Evolutionary conservation across 2,888 invertebrate genomes (phyloP).

Genomic region (Netelia melanura): DNA sequence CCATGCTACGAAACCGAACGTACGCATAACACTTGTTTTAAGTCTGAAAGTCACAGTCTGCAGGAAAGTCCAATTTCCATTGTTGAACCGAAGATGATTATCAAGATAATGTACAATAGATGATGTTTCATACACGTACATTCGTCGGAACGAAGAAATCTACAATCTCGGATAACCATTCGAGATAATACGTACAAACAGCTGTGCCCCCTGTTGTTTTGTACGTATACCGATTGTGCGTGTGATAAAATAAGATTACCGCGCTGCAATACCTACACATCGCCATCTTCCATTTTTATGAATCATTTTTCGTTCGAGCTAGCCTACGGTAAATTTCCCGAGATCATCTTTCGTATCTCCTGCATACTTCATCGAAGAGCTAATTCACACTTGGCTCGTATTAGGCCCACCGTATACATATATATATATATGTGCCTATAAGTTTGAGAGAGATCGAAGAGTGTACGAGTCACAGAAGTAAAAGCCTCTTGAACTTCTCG

Average conservation of each 20-base stretch:
- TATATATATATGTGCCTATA: neutral
- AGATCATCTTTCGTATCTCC: neutral
- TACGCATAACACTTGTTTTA: neutral
- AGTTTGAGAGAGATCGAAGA: neutral
- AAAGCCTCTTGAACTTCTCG: neutral
- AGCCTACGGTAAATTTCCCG: neutral
- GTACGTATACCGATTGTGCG: conserved; percentile 12
- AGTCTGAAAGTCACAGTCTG: neutral
- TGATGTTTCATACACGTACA: neutral
- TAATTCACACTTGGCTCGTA: conserved; percentile 1
- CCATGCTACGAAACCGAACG: neutral
- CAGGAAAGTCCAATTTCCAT: neutral
- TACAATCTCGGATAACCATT: conserved; percentile 27
- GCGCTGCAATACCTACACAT: neutral
- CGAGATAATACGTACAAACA: conserved; percentile 35
- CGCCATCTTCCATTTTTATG: conserved; percentile 18
- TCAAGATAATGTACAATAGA: neutral
- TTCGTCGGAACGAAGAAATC: conserved; percentile 8
- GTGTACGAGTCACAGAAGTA: neutral
- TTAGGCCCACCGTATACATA: neutral
- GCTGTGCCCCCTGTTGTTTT: conserved; percentile 34
- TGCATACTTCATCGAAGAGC: neutral
- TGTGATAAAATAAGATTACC: conserved; percentile 41
- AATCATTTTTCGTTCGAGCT: conserved; percentile 26
- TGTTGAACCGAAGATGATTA: neutral